Conservation (phyloP, 2,113 vertebrate species). For the Eurystomus gularis region DNA sequence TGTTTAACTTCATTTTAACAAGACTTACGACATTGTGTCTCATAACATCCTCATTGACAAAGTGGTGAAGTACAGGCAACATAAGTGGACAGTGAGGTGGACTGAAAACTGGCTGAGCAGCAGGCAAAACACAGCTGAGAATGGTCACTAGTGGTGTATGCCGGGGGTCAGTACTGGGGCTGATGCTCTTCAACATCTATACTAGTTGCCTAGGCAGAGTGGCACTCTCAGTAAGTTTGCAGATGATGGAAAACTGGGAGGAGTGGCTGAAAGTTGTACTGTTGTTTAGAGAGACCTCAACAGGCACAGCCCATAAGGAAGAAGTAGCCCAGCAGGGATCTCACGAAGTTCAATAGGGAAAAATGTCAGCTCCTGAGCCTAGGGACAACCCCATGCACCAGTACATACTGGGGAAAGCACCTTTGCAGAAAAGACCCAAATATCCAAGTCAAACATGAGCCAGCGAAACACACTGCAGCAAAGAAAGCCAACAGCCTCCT, state of each 20-base stretch:
- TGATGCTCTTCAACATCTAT: not conserved
- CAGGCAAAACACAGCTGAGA: not conserved
- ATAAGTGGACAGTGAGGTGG: not conserved
- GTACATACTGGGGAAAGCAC: not conserved
- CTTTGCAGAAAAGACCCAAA: not conserved
- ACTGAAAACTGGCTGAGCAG: not conserved
- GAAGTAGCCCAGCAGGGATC: not conserved
- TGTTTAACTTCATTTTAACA: not conserved
- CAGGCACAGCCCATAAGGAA: not conserved
- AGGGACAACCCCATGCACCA: not conserved
- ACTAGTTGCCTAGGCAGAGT: not conserved
- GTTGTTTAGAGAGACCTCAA: not conserved
- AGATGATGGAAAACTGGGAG: not conserved
- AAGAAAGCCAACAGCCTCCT: not conserved
- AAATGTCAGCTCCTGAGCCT: not conserved
- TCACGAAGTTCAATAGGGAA: not conserved
- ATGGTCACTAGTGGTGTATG: not conserved
- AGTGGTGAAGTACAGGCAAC: not conserved
- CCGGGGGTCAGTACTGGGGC: not conserved
- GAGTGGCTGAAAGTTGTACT: not conserved
- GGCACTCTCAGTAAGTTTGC: not conserved
- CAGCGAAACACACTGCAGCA: not conserved
- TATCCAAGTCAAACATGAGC: not conserved
- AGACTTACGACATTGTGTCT: not conserved
- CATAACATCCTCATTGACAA: not conserved